These are phyloP conservation scores for Nyctalus aviator DNA, from an alignment of 2,797 vertebrate species.

Conservation along the genomic window DNA sequence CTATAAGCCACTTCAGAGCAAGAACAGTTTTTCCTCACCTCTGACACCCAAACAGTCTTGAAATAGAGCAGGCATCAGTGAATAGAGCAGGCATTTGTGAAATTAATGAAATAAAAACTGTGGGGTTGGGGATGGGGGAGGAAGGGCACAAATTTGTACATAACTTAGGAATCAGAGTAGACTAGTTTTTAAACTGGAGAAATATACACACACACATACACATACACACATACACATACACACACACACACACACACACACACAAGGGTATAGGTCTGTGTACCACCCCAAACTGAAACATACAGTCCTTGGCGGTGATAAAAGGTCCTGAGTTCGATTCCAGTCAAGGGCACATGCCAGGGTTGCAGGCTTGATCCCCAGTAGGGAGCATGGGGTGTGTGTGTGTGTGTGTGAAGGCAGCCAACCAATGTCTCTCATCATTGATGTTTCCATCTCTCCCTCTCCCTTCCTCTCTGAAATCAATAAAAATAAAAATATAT, in stretches of 20 bases:
- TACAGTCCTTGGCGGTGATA: not conserved
- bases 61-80: not conserved
- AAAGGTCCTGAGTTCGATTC: not conserved
- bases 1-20: not conserved
- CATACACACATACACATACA: not conserved
- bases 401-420: no score
- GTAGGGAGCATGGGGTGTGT: no score
- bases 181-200: constrained; percentile 35
- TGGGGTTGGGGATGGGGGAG: not conserved
- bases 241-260: not conserved
- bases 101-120: constrained; percentile 44
- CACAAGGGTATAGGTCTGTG: not conserved
- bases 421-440: no score
- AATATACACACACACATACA: not conserved
- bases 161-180: not conserved
- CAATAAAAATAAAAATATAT: no score
- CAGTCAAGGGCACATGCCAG: no score
- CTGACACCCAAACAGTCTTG: not conserved
- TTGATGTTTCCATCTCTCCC: no score
- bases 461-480: no score
- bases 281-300: constrained; percentile 16
- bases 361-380: no score
- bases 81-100: not conserved
- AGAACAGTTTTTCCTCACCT: constrained; percentile 9
- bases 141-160: not conserved